These are phyloP conservation scores for Trachelus tabidus DNA, from an alignment of 2,888 invertebrate species.

Conservation along the genomic window DNA sequence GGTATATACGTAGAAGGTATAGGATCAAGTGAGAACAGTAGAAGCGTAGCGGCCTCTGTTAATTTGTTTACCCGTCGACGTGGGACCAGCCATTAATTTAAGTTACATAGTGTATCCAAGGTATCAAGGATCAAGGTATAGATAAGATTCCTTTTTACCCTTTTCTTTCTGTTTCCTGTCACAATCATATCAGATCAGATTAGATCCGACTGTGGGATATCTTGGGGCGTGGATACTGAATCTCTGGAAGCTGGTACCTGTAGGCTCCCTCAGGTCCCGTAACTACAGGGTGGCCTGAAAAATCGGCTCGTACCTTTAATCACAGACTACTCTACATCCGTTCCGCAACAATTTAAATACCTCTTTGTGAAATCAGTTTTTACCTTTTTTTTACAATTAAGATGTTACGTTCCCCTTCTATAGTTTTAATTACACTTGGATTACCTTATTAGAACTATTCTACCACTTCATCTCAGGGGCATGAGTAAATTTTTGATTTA, in stretches of 20 bases:
- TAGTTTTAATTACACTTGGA: background rate
- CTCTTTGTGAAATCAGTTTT: constrained; percentile 37
- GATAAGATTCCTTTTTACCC: background rate
- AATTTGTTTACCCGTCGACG: background rate
- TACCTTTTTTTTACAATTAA: background rate
- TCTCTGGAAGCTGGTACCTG: background rate
- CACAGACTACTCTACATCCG: constrained; percentile 33
- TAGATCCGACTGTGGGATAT: background rate
- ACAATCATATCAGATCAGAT: background rate
- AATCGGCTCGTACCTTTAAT: constrained; percentile 45
- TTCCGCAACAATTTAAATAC: constrained; percentile 28
- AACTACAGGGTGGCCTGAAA: constrained; percentile 43
- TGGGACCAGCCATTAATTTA: background rate
- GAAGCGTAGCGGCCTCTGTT: background rate
- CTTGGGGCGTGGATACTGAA: background rate
- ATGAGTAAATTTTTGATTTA: background rate
- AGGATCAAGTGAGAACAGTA: background rate
- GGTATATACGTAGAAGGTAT: background rate
- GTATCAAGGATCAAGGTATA: background rate
- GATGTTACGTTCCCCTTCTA: background rate
- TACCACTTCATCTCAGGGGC: background rate
- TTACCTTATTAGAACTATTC: background rate
- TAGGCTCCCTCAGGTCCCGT: constrained; percentile 3
- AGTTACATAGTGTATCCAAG: background rate
- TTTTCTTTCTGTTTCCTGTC: background rate